Conservation (phyloP, 2,888 invertebrate genomes). For the Drosophila paranaensis region DNA sequence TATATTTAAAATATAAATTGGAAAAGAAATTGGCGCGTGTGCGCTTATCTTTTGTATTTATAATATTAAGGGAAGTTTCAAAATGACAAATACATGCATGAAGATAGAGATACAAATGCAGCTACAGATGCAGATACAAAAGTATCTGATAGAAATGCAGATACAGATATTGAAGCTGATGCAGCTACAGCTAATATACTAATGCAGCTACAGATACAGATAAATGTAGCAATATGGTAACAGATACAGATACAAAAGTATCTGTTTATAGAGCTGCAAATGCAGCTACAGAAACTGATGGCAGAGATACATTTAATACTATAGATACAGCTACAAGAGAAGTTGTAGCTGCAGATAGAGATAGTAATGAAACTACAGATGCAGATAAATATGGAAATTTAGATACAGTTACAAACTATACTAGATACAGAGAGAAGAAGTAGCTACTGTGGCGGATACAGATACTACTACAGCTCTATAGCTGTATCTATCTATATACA, state of each 20-base stretch:
- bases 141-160: background rate
- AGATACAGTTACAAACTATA: background rate
- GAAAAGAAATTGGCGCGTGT: constrained; percentile 32
- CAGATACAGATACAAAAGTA: too few species aligned
- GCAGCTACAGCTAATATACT: constrained; percentile 10
- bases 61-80: constrained; percentile 6
- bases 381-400: background rate
- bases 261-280: too few species aligned
- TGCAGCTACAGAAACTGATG: too few species aligned
- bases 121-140: background rate
- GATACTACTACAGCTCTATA: background rate
- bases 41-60: constrained; percentile 19
- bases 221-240: too few species aligned
- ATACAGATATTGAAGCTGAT: background rate
- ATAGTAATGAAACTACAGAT: constrained; percentile 5
- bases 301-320: too few species aligned
- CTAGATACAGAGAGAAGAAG: background rate
- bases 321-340: too few species aligned
- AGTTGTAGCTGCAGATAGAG: too few species aligned
- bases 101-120: constrained; percentile 12
- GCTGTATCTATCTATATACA: background rate
- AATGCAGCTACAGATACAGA: constrained; percentile 4
- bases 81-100: background rate
- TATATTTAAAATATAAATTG: constrained; percentile 7
- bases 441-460: too few species aligned